phyloP scores from a whole-genome alignment of 2,797 vertebrate genomes.

The Megalops cyprinoides region DNA sequence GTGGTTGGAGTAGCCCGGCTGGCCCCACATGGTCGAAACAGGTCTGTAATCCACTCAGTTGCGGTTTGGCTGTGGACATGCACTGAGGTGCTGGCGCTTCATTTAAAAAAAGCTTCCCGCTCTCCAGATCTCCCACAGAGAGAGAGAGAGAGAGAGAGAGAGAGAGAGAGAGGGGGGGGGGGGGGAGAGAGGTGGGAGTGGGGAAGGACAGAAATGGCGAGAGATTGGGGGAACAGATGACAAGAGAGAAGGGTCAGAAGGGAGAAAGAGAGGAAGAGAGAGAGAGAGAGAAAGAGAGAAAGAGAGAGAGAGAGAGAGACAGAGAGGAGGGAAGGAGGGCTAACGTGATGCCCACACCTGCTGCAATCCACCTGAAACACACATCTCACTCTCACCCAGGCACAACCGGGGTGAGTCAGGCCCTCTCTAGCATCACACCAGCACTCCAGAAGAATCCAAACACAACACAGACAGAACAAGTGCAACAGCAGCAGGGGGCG shows the following conservation, averaged over 20 bases:
- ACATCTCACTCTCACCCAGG: no score
- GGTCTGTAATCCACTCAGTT: conserved; percentile 53
- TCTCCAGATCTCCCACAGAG: conserved; percentile 39
- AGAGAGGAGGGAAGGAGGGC: conserved; percentile 26
- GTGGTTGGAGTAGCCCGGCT: conserved; percentile 76
- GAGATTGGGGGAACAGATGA: background rate
- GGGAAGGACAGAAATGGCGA: background rate
- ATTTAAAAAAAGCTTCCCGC: conserved; percentile 49
- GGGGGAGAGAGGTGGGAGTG: conserved; percentile 11
- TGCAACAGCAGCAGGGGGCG: no score
- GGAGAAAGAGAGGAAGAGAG: background rate
- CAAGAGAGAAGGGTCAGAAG: conserved; percentile 15
- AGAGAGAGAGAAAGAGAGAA: background rate
- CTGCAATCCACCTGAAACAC: no score
- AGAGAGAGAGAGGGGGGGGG: conserved; percentile 22
- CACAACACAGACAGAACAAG: no score
- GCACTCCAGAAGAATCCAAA: no score
- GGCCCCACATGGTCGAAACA: conserved; percentile 76
- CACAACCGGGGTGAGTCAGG: no score
- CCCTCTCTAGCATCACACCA: no score
- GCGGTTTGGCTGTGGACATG: conserved; percentile 40
- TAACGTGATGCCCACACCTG: conserved; percentile 12
- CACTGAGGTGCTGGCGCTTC: conserved; percentile 42
- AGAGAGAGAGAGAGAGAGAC: background rate
- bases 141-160: conserved; percentile 3